These are phyloP conservation scores for Apistogramma diplotaenia DNA, from an alignment of 2,113 vertebrate genomes.

Conservation along the genomic window DNA sequence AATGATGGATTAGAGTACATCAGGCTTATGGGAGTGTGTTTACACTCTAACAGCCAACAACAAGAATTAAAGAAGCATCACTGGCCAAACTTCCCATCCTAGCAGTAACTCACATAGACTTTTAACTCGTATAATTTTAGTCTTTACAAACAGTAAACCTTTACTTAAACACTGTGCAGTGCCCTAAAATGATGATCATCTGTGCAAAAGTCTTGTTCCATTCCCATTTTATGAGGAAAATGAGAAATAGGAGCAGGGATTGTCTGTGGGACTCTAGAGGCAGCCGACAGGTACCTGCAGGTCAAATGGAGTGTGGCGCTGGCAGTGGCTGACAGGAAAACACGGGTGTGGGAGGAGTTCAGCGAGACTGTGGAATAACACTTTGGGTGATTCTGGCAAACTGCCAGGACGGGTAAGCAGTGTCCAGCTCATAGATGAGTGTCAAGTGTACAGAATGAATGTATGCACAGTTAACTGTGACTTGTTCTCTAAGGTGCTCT, in stretches of 20 bases:
- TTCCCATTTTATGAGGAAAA: too few species aligned
- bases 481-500: background rate
- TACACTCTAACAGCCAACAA: constrained; percentile 27
- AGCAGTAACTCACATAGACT: accelerated
- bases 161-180: background rate
- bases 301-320: too few species aligned
- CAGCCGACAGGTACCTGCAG: too few species aligned
- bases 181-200: background rate
- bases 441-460: background rate
- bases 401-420: too few species aligned
- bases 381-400: too few species aligned
- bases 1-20: constrained; percentile 69
- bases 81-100: background rate
- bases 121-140: background rate
- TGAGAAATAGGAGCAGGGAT: too few species aligned
- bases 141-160: background rate
- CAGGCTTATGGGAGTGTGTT: constrained; percentile 32
- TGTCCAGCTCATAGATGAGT: background rate
- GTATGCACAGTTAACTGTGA: background rate
- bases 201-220: too few species aligned
- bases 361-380: too few species aligned
- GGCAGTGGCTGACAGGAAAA: too few species aligned
- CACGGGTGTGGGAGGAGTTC: too few species aligned
- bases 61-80: constrained; percentile 30
- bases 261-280: too few species aligned